phyloP scores from a whole-genome alignment of 2,797 vertebrate genomes.

The Channallabes apus region DNA sequence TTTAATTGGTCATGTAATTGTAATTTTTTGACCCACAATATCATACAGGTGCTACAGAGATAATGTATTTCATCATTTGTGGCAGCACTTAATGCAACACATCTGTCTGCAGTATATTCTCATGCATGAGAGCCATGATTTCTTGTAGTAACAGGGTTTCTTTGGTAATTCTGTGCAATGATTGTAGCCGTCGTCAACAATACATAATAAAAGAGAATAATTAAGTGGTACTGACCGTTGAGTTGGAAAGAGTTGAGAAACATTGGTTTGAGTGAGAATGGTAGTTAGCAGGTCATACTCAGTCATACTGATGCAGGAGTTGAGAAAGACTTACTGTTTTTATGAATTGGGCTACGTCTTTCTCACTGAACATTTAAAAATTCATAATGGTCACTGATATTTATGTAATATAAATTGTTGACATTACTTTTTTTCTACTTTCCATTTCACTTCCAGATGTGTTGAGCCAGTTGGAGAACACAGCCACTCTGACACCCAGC shows the following conservation, averaged over 20 bases:
- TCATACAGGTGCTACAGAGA: not conserved
- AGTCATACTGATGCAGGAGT: not conserved
- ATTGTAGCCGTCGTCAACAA: not conserved
- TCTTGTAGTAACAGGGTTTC: not conserved
- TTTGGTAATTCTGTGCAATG: not conserved
- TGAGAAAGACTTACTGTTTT: not conserved
- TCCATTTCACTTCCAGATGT: slow-evolving; percentile 74
- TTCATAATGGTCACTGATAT: not conserved
- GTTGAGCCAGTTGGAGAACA: slow-evolving; percentile 85
- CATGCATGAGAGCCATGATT: not conserved
- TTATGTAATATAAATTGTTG: not conserved
- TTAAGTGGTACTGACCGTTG: not conserved
- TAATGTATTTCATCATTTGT: not conserved
- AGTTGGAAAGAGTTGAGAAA: not conserved
- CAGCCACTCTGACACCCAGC: slow-evolving; percentile 86
- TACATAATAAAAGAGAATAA: not conserved
- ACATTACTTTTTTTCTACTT: not conserved
- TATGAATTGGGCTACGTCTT: not conserved
- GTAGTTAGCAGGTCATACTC: not conserved
- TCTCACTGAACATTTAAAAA: not conserved
- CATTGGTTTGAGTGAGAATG: not conserved
- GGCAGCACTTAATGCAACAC: not conserved
- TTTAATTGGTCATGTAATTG: not conserved
- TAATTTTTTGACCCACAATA: not conserved
- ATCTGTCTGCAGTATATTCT: not conserved